phyloP scores from a whole-genome alignment of 2,113 vertebrate genomes.

The Pterophyllum scalare region DNA sequence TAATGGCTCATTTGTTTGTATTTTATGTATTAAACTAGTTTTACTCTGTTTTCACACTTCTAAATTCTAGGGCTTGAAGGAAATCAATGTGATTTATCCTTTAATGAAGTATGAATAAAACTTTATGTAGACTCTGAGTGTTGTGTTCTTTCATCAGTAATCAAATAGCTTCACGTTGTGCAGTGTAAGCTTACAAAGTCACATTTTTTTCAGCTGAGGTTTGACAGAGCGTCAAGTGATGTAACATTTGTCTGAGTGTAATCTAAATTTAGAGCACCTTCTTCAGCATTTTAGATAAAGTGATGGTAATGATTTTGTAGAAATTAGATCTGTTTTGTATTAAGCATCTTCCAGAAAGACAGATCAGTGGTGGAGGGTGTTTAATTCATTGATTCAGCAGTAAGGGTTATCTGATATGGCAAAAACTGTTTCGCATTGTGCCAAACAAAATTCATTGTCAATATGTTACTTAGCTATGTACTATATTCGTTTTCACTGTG shows the following conservation, averaged over 20 bases:
- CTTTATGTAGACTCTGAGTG: not conserved
- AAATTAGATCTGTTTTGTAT: not conserved
- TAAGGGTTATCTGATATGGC: not conserved
- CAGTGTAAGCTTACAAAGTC: not conserved
- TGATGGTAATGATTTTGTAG: not conserved
- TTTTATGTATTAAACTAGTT: not conserved
- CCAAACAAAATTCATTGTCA: not conserved
- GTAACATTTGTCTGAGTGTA: not conserved
- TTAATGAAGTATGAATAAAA: constrained; percentile 54
- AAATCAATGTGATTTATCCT: constrained; percentile 20
- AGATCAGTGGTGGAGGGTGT: not conserved
- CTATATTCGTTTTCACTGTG: not conserved
- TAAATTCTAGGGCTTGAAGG: not conserved
- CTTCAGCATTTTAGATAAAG: not conserved
- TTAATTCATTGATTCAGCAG: too few relatives aligned
- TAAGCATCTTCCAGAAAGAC: not conserved
- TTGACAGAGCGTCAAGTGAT: not conserved
- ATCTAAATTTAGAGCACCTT: not conserved
- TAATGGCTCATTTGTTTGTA: not conserved
- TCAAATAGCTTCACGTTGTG: not conserved
- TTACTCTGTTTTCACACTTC: constrained; percentile 6
- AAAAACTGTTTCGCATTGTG: not conserved
- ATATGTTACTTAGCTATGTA: not conserved
- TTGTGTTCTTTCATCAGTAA: not conserved
- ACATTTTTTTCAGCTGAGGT: not conserved